Conservation (phyloP, 1,140 invertebrate genomes). For the Kradibia gibbosae region DNA sequence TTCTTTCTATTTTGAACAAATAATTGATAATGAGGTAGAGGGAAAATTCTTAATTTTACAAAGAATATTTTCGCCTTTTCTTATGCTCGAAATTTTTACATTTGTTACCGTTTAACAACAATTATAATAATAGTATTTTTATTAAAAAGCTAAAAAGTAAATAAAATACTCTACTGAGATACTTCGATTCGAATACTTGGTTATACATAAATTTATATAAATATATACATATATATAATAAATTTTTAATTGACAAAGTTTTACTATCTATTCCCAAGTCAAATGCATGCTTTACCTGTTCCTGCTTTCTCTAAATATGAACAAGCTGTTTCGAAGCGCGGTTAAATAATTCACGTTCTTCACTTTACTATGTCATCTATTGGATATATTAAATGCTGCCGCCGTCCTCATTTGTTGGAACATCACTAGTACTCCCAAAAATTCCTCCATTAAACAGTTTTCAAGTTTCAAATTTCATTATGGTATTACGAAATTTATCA, state of each 20-base stretch:
- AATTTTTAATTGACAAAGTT: not conserved
- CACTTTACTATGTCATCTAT: not conserved
- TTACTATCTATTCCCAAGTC: not conserved
- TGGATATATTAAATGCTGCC: not conserved
- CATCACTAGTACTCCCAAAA: not conserved
- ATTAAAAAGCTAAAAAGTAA: no score
- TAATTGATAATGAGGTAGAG: no score
- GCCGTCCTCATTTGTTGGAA: not conserved
- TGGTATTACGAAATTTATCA: not conserved
- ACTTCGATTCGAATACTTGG: no score
- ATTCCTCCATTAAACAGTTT: not conserved
- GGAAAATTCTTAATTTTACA: no score
- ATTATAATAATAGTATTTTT: no score
- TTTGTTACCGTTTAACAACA: no score
- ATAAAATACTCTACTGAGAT: no score
- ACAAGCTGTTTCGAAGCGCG: not conserved
- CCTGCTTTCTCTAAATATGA: not conserved
- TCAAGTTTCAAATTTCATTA: not conserved
- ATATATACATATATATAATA: not conserved
- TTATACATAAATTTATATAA: no score
- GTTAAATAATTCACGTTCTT: conserved; percentile 23
- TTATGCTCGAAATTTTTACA: no score
- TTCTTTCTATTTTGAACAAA: no score
- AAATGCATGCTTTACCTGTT: not conserved
- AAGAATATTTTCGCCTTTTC: no score